phyloP scores from a whole-genome alignment of 2,113 vertebrate species.

The Cololabis saira region DNA sequence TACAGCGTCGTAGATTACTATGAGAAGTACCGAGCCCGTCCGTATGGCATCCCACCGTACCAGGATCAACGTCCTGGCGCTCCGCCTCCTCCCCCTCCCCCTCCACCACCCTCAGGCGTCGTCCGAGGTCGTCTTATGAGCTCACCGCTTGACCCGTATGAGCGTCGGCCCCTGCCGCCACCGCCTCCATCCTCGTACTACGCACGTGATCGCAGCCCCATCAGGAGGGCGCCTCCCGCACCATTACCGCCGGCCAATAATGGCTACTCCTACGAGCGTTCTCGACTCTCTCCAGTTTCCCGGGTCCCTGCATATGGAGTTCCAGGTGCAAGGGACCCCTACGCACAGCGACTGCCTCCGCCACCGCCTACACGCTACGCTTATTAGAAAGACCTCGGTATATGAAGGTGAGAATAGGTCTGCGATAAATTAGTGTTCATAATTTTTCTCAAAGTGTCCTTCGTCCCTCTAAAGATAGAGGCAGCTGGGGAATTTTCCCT shows the following conservation, averaged over 20 bases:
- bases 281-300: constrained; percentile 44
- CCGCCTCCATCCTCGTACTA: constrained; percentile 89
- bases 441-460: constrained; percentile 5
- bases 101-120: constrained; percentile 78
- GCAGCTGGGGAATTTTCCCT: constrained; percentile 15
- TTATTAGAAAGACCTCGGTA: constrained; percentile 76
- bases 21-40: constrained; percentile 94
- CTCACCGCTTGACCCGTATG: constrained; percentile 87
- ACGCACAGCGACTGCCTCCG: constrained; percentile 85
- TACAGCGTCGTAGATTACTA: constrained; percentile 94
- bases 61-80: constrained; percentile 78
- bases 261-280: constrained; percentile 91
- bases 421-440: constrained; percentile 68
- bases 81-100: constrained; percentile 80
- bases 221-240: constrained; percentile 82
- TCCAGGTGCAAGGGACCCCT: constrained; percentile 90
- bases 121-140: constrained; percentile 86
- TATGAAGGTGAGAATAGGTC: constrained; percentile 84
- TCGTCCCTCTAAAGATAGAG: constrained; percentile 38
- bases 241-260: constrained; percentile 85
- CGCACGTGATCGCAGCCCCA: constrained; percentile 91
- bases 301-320: constrained; percentile 90
- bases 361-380: constrained; percentile 81
- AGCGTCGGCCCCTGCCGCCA: constrained; percentile 89
- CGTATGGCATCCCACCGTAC: constrained; percentile 85